These are phyloP conservation scores for Cephus cinctus DNA, from an alignment of 1,140 invertebrate species.

Conservation along the genomic window DNA sequence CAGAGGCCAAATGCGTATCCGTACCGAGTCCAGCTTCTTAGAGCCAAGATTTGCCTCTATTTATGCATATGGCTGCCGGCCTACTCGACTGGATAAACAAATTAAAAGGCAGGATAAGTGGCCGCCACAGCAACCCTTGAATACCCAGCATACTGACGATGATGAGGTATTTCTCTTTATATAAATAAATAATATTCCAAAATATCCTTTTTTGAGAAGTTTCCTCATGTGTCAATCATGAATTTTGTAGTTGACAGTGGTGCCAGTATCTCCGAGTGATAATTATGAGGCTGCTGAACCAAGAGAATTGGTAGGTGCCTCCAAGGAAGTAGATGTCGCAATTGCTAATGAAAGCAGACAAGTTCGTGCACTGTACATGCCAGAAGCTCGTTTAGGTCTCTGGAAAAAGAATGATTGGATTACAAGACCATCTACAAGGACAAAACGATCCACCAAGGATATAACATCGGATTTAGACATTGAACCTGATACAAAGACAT, in stretches of 20 bases:
- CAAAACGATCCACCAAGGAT: conserved; percentile 19
- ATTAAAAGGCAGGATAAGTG: conserved; percentile 48
- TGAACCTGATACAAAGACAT: background rate
- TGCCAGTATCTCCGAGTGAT: conserved; percentile 12
- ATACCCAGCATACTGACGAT: conserved; percentile 4
- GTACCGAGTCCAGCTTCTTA: conserved; percentile 78
- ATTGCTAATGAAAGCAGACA: conserved; percentile 40
- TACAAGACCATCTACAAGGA: conserved; percentile 27
- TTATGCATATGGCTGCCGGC: conserved; percentile 75
- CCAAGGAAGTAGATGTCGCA: conserved; percentile 38
- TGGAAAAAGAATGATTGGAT: conserved; percentile 45
- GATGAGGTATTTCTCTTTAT: conserved; percentile 34
- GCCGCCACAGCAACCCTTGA: conserved; percentile 26
- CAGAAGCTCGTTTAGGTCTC: conserved; percentile 30
- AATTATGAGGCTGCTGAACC: conserved; percentile 43
- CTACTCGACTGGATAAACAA: conserved; percentile 40
- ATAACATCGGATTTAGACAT: background rate
- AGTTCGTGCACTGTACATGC: conserved; percentile 18
- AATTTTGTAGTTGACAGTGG: conserved; percentile 10
- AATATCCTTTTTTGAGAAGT: background rate
- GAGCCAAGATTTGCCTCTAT: conserved; percentile 81
- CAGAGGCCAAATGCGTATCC: conserved; percentile 69
- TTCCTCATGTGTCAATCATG: background rate
- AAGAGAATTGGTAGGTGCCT: conserved; percentile 28
- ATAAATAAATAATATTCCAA: too few relatives aligned